phyloP scores from a whole-genome alignment of 2,113 vertebrate genomes.

The Mustela lutreola region DNA sequence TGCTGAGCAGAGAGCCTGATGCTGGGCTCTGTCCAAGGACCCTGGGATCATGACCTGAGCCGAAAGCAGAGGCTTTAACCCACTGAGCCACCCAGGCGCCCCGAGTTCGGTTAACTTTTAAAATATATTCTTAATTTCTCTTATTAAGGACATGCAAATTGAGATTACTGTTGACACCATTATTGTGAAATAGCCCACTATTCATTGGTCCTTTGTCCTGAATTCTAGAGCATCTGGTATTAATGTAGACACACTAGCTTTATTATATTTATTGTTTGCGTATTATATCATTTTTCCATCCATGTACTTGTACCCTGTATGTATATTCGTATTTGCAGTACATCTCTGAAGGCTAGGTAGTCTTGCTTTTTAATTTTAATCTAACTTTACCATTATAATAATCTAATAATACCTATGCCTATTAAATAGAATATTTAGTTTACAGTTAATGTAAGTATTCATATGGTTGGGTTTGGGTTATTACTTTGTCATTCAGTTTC shows the following conservation, averaged over 20 bases:
- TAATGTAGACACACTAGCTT: not conserved
- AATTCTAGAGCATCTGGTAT: not conserved
- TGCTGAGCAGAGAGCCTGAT: no score
- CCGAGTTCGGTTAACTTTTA: not conserved
- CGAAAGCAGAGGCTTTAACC: no score
- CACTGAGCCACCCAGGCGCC: no score
- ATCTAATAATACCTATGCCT: not conserved
- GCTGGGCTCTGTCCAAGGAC: no score
- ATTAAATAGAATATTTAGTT: not conserved
- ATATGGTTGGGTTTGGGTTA: not conserved
- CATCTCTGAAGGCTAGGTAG: not conserved
- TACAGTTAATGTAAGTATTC: not conserved
- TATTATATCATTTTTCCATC: not conserved
- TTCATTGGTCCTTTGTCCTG: not conserved
- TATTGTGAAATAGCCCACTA: not conserved
- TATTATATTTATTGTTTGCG: not conserved
- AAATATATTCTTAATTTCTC: not conserved
- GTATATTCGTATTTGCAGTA: not conserved
- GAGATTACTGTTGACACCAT: not conserved
- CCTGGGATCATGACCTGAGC: no score
- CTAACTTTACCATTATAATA: not conserved
- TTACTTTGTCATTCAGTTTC: not conserved
- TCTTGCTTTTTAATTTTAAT: not conserved
- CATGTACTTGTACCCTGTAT: not conserved
- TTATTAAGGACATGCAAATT: not conserved